Evolutionary conservation across 2,888 invertebrate species (phyloP).

Genomic region (Scaptomyza flava): DNA sequence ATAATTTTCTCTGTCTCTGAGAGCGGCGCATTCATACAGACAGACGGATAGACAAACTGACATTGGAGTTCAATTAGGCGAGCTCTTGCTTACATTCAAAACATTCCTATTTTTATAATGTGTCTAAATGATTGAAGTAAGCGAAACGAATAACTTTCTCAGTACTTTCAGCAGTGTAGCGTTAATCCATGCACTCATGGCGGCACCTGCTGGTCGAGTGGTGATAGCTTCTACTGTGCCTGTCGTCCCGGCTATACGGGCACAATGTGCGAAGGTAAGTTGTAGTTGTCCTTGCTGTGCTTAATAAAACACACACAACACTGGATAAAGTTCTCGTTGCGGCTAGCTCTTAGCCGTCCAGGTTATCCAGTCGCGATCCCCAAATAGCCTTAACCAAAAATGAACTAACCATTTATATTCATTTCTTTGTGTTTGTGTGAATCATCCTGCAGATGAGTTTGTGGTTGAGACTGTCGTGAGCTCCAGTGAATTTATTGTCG

Average conservation of each 20-base stretch:
- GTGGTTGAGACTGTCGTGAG: constrained; percentile 88
- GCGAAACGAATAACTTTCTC: constrained; percentile 38
- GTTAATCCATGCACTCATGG: constrained; percentile 91
- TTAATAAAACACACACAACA: constrained; percentile 4
- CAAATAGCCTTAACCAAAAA: constrained; percentile 4
- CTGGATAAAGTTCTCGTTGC: constrained; percentile 18
- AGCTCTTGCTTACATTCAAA: too few relatives aligned
- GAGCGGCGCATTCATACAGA: too few relatives aligned
- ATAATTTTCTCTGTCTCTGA: too few relatives aligned
- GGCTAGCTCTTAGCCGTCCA: constrained; percentile 9
- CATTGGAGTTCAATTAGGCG: too few relatives aligned
- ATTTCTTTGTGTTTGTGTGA: constrained; percentile 19
- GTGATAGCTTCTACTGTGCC: constrained; percentile 91
- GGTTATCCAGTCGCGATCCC: constrained; percentile 2
- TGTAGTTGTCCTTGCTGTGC: too few relatives aligned
- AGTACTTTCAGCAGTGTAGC: constrained; percentile 87
- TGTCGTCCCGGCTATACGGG: constrained; percentile 92
- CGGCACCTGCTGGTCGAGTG: constrained; percentile 91
- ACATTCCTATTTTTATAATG: too few relatives aligned
- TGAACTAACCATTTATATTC: constrained; percentile 48
- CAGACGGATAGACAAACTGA: too few relatives aligned
- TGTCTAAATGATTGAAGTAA: background rate
- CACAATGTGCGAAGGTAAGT: constrained; percentile 90
- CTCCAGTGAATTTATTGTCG: constrained; percentile 85
- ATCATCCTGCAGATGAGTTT: constrained; percentile 87